A percentile compares a stretch with the other conserved stretches of the same genome.
Conservation (phyloP, 2,113 vertebrate species). For the Dunckerocampus dactyliophorus region DNA sequence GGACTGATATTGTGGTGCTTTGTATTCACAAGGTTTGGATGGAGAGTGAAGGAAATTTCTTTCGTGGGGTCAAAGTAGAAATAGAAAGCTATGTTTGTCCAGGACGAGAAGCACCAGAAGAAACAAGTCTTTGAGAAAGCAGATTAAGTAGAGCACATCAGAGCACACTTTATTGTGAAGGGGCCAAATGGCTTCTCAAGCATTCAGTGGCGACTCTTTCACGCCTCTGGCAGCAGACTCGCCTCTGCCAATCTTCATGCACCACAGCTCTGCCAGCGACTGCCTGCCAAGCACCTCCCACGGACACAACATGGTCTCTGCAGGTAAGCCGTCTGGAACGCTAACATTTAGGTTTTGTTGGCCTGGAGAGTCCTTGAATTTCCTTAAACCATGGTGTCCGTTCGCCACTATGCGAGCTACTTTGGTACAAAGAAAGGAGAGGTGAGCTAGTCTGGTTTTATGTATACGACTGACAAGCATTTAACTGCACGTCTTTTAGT, state of each 20-base stretch:
- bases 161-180: background rate
- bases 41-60: background rate
- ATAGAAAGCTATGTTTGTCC: constrained; percentile 1
- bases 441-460: too few relatives aligned
- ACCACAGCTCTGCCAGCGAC: constrained; percentile 82
- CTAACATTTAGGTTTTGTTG: background rate
- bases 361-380: too few relatives aligned
- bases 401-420: too few relatives aligned
- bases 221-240: constrained; percentile 81
- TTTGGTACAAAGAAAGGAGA: too few relatives aligned
- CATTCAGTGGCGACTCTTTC: constrained; percentile 85
- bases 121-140: background rate
- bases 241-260: constrained; percentile 90
- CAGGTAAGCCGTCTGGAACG: constrained; percentile 77
- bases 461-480: too few relatives aligned
- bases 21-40: constrained; percentile 3
- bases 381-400: too few relatives aligned
- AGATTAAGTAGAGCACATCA: constrained; percentile 5
- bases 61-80: background rate
- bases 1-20: constrained; percentile 9
- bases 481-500: too few relatives aligned
- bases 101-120: constrained; percentile 5
- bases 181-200: constrained; percentile 85
- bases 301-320: constrained; percentile 85
- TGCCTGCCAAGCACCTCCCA: constrained; percentile 86